Evolutionary conservation across 2,888 invertebrate genomes (phyloP), one percentile per base, ranked within the genome.

Genomic region (Cosmia pyralina): DNA sequence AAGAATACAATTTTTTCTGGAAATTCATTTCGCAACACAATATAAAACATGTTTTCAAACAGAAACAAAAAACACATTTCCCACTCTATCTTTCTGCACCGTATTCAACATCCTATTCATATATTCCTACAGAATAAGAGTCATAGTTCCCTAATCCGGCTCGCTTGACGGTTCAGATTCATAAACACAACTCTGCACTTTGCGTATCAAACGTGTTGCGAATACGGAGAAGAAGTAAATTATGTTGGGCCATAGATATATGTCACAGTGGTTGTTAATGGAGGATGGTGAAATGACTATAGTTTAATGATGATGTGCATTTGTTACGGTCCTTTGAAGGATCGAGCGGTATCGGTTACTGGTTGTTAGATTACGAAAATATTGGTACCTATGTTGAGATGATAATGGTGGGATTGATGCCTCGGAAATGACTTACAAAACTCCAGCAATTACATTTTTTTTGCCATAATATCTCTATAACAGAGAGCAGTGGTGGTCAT

Each of bases 181-280:
- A 71, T 44, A 73, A 48, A 84, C 81, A 83, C 55, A 62, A 59
- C 15, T 81, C 52, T 66, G 75, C 84, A 81, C 81, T 81, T 74
- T 83, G 59, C n/a, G 67, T 69, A 11, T 17, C 19, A 58, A 55
- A 69, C 67, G 84, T 77, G 81, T 71, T 57, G 59, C 38, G 73
- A 76, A 74, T 81, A 28, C 8, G 1, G 13, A 22, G 59, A 72
- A 69, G 69, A 72, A 69, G 69, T 59, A 63, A 68, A 67, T 69
- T 46, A 70, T 64, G 63, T 69, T 72, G 58, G 59, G 52, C 59
- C 79, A 75, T 67, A 62, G n/a, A 28, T 8, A 69, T 71, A 62
- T 68, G 82, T 53, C 63, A 79, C 60, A 67, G 70, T 38, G 46
- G 28, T 17, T 69, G 71, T 73, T 73, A 69, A 71, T 79, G 79